phyloP scores from a whole-genome alignment of 2,888 invertebrate species.

The Masnerella sp. region DNA sequence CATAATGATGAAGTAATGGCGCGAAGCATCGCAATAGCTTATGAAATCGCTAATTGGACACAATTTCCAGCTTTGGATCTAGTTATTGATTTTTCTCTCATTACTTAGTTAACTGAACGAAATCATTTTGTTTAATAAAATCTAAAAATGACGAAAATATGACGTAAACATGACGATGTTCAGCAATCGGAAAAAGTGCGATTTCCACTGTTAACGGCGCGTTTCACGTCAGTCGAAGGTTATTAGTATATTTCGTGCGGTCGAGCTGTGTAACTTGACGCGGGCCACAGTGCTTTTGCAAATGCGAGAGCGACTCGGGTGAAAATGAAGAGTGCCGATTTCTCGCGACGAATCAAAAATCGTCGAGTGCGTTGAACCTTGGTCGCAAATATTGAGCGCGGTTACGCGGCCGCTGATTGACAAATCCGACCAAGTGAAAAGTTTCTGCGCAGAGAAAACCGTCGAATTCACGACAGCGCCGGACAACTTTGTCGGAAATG shows the following conservation, averaged over 20 bases:
- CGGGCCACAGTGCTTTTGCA: constrained; percentile 9
- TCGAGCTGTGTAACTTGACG: constrained; percentile 63
- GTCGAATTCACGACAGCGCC: constrained; percentile 49
- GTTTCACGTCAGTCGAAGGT: constrained; percentile 68
- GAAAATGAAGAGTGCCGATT: constrained; percentile 59
- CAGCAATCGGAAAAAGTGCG: constrained; percentile 46
- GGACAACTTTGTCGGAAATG: constrained; percentile 37
- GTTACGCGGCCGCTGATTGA: constrained; percentile 49
- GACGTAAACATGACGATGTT: constrained; percentile 36
- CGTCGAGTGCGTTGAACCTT: constrained; percentile 51
- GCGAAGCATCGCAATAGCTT: constrained; percentile 3
- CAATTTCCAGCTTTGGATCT: too few species aligned
- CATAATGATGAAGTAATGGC: constrained; percentile 38
- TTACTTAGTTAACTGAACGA: too few species aligned
- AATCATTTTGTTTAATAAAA: too few species aligned
- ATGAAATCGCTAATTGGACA: too few species aligned
- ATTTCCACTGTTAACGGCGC: constrained; percentile 58
- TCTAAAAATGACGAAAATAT: too few species aligned
- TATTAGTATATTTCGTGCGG: constrained; percentile 64
- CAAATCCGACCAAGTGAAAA: constrained; percentile 48
- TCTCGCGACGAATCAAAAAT: constrained; percentile 53
- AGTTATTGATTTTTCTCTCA: too few species aligned
- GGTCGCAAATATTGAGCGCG: constrained; percentile 48
- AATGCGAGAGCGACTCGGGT: constrained; percentile 33
- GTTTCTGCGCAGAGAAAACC: constrained; percentile 43